These are phyloP conservation scores for Mustelus asterias DNA, from an alignment of 2,113 vertebrate species.

Conservation along the genomic window DNA sequence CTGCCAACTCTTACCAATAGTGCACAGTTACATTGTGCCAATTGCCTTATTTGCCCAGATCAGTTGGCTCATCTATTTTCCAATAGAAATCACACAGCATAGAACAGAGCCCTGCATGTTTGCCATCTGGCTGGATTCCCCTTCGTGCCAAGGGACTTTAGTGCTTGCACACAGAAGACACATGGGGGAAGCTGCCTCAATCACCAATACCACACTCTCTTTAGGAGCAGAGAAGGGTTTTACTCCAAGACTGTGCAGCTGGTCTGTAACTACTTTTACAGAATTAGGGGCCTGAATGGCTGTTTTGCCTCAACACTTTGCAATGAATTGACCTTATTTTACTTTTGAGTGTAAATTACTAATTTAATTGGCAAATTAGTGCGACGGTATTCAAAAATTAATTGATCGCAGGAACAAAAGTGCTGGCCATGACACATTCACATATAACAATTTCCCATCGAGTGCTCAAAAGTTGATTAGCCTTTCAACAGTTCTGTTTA, in stretches of 20 bases:
- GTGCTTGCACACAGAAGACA: not conserved
- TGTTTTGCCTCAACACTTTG: not conserved
- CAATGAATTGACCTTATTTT: not conserved
- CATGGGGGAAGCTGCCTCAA: not conserved
- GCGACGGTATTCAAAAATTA: too few relatives aligned
- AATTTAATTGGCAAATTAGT: too few relatives aligned
- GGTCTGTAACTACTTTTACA: not conserved
- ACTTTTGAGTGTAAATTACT: not conserved
- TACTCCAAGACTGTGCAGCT: not conserved
- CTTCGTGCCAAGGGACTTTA: not conserved
- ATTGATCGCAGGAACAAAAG: too few relatives aligned
- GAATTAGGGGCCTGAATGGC: not conserved
- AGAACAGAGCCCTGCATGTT: not conserved
- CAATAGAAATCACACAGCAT: not conserved
- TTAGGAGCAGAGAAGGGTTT: not conserved
- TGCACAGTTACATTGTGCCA: not conserved
- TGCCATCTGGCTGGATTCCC: not conserved
- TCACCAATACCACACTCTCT: not conserved
- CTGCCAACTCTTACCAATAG: not conserved
- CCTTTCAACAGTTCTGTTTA: not conserved
- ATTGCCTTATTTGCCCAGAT: not conserved
- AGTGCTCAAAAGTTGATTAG: not conserved
- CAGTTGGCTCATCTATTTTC: not conserved
- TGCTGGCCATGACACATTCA: too few relatives aligned
- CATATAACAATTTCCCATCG: too few relatives aligned